Base-by-base conservation (phyloP, 2,113 vertebrate species). In the Carettochelys insculpta region DNA sequence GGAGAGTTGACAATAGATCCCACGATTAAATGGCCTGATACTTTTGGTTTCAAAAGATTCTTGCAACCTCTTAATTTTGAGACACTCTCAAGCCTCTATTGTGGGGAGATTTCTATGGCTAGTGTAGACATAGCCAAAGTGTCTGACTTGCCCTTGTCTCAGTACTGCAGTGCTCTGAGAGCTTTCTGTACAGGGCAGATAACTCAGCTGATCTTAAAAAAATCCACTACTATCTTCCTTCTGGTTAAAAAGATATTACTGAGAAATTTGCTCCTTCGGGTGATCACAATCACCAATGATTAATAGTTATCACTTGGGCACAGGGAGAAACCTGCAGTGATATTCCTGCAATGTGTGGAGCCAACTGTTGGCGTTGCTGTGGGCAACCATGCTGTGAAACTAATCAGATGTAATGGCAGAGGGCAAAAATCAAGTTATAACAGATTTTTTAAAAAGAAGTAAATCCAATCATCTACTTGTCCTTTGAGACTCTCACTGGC, bases 291-390 rank as follows among this genome's bases (percentile, higher is more conserved):
- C 88, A 87, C 47, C 41, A 71, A 45, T 1, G 4, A 61, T 77
- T 77, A 79, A 84, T 61, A 94, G 68, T 3, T 54, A 45, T 8
- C 82, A 77, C 68, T 78, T 43, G 38, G 92, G 88, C 90, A 85
- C 65, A 12, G 68, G 80, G 86, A 94, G 86, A 92, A 93, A 92
- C 88, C 6, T 27, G 85, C 75, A 20, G 52, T 2, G 56, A 14
- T n/a, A 51, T 81, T 91, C 89, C 50, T 90, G 82, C 41, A 38
- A 51, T 41, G 77, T 47, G 45, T 4, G 9, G 78, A 88, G 84
- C 88, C 92, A 90, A 75, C 90, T 77, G 93, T 85, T 79, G 41
- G 71, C 24, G 92, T 89, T 92, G 95, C 94, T 92, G 95, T 38
- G 80, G 96, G 92, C 90, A 95, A 91, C 95, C 79, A 61, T 25